Evolutionary conservation across 2,113 vertebrate genomes (phyloP), one percentile per base, ranked within the genome.

Genomic region (Craseonycteris thonglongyai): DNA sequence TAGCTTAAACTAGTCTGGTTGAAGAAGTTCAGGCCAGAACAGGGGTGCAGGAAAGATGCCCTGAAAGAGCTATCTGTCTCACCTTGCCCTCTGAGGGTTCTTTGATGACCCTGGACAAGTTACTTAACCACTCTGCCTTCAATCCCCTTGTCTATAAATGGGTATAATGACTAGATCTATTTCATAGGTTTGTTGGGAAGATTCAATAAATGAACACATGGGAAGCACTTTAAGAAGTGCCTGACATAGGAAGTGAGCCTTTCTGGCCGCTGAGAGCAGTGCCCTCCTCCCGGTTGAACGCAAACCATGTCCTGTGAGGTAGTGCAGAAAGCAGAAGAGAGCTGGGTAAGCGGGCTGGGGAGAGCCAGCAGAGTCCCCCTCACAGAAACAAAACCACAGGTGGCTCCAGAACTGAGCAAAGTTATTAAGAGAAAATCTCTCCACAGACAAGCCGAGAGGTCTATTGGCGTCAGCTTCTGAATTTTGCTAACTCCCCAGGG

Each of bases 261-360:
- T 18, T 30, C 0, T 4, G 15, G 47, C 66, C 49, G 33, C n/a
- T 24, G 79, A 88, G 40, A 58, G 40, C 28, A 42, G 33, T 7
- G 11, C 4, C 2, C 7, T n/a, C 6, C 7, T 56, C 24, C 68
- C 16, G 19, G 63, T 72, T 59, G 47, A 45, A 47, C 28, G 18
- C 4, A n/a, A 71, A n/a, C 15, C 42, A 30, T 3, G 24, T n/a
- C 33, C 28, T 16, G 2, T 0, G 26, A 82, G 18, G n/a, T 63
- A 30, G 59, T 30, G 8, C 42, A 85, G 59, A 47, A 21, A 65
- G n/a, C 45, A 74, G 18, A 51, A 30, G 16, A 72, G 26, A 33
- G 35, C 3, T 19, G 14, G n/a, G 38, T 45, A 42, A 22, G 54
- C 0, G 0, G 38, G 49, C 14, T 2, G 0, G 49, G 33, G 13